Percentiles rank a stretch among this genome's conserved stretches.
Evolutionary conservation across 2,888 invertebrate species (phyloP).

Genomic region (Cacoxenus indagator): DNA sequence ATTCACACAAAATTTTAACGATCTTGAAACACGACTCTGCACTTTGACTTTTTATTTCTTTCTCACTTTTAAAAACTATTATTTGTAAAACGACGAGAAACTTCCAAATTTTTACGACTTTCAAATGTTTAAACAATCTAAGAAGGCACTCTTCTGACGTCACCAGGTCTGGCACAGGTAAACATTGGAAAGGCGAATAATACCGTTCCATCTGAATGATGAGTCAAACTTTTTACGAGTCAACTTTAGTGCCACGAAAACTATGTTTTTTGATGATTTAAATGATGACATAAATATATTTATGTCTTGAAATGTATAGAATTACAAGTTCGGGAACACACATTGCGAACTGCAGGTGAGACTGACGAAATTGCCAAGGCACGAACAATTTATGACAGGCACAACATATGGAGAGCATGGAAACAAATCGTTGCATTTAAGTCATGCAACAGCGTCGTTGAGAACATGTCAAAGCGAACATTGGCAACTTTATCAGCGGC

Average conservation of each 20-base stretch:
- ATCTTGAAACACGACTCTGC: neutral
- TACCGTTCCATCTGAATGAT: neutral
- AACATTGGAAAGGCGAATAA: neutral
- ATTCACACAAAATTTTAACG: slow-evolving; percentile 41
- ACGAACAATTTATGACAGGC: slow-evolving; percentile 15
- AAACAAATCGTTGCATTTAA: slow-evolving; percentile 21
- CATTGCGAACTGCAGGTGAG: neutral
- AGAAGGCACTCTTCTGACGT: too few relatives aligned
- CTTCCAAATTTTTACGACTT: neutral
- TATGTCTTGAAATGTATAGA: neutral
- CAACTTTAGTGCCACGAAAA: neutral
- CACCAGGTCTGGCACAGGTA: neutral
- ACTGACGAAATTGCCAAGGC: slow-evolving; percentile 8
- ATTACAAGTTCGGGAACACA: neutral
- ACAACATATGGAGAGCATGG: slow-evolving; percentile 6
- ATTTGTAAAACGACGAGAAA: neutral
- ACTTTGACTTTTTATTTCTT: slow-evolving; percentile 5
- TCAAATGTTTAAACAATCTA: too few relatives aligned
- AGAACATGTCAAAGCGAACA: slow-evolving; percentile 30
- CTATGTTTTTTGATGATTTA: neutral
- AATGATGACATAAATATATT: neutral
- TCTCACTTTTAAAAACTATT: neutral
- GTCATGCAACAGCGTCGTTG: slow-evolving; percentile 10
- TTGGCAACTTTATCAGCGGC: slow-evolving; percentile 59
- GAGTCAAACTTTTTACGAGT: slow-evolving; percentile 14